Percentiles rank a stretch among this genome's conserved stretches.
Conservation (phyloP, 2,797 vertebrate species). For the Sarcophilus harrisii region DNA sequence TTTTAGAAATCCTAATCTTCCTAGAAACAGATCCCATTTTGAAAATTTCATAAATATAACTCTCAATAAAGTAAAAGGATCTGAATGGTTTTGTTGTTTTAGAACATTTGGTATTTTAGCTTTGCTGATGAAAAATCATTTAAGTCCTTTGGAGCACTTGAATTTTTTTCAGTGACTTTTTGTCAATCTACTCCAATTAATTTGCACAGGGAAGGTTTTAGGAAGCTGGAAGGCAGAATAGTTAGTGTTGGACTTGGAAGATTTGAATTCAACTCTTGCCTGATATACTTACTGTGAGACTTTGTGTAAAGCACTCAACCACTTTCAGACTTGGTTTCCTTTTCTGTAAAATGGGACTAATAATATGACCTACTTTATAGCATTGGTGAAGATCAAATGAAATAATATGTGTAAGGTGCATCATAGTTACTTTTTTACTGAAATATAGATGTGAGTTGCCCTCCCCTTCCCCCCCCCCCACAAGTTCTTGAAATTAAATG, state of each 20-base stretch:
- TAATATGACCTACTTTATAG: not conserved
- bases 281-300: not conserved
- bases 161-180: not conserved
- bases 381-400: not conserved
- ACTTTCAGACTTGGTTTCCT: not conserved
- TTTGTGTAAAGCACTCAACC: not conserved
- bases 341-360: not conserved
- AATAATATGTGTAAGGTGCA: not conserved
- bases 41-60: slow-evolving; percentile 55
- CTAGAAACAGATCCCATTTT: slow-evolving; percentile 50
- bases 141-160: slow-evolving; percentile 5
- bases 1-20: slow-evolving; percentile 32
- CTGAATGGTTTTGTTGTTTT: not conserved
- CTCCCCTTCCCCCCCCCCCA: not conserved
- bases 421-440: not conserved
- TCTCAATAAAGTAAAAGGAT: slow-evolving; percentile 41
- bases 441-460: slow-evolving; percentile 30
- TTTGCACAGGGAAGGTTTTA: not conserved
- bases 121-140: slow-evolving; percentile 43
- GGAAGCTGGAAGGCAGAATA: not conserved
- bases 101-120: slow-evolving; percentile 25
- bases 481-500: not conserved
- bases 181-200: slow-evolving; percentile 27
- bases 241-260: not conserved
- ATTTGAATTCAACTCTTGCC: not conserved